These are phyloP conservation scores for Phyto melanocephala DNA, from an alignment of 2,888 invertebrate genomes.

Conservation along the genomic window DNA sequence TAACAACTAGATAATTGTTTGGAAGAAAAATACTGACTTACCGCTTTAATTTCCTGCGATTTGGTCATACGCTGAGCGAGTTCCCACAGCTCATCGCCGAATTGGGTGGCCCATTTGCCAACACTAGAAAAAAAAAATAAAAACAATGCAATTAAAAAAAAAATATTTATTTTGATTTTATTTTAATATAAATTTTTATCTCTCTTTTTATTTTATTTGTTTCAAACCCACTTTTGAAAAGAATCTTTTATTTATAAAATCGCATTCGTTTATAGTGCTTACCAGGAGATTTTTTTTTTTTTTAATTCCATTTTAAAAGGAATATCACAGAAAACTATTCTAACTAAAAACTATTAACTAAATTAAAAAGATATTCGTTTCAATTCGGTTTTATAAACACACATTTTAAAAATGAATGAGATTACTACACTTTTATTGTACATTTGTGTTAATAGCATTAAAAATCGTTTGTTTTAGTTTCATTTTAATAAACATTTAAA, in stretches of 20 bases:
- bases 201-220: background rate
- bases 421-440: no score
- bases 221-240: background rate
- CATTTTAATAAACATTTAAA: no score
- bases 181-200: no score
- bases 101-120: constrained; percentile 87
- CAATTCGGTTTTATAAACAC: background rate
- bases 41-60: constrained; percentile 86
- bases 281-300: no score
- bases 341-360: no score
- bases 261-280: no score
- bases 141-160: no score
- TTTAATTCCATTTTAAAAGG: constrained; percentile 27
- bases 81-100: constrained; percentile 89
- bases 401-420: no score
- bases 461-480: background rate
- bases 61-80: constrained; percentile 88
- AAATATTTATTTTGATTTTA: no score
- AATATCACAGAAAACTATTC: no score
- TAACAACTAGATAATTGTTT: background rate
- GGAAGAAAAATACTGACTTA: constrained; percentile 80
- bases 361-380: background rate
- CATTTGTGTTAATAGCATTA: background rate
- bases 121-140: constrained; percentile 82
- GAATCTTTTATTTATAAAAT: no score